These are phyloP conservation scores for Mizuhopecten yessoensis DNA, from an alignment of 1,140 invertebrate species.

Conservation along the genomic window DNA sequence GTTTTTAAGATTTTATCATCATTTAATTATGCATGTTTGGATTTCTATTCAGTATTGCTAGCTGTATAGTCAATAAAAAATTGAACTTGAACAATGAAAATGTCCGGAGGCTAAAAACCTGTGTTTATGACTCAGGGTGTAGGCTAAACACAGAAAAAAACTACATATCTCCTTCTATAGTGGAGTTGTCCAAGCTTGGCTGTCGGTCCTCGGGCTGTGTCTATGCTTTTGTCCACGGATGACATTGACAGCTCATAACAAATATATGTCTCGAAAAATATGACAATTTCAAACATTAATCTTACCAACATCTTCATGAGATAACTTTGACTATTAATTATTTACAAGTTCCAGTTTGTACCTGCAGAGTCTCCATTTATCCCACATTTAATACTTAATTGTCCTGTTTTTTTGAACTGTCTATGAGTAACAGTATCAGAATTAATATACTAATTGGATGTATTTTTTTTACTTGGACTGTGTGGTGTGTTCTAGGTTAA, in stretches of 20 bases:
- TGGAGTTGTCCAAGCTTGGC: background rate
- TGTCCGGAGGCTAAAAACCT: conserved; percentile 1
- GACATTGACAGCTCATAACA: conserved; percentile 29
- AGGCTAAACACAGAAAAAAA: background rate
- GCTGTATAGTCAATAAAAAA: conserved; percentile 11
- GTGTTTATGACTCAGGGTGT: conserved; percentile 25
- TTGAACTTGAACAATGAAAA: conserved; percentile 35
- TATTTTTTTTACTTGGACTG: background rate
- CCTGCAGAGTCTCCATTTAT: background rate
- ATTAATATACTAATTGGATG: background rate
- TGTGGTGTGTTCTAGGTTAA: background rate
- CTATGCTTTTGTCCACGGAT: background rate
- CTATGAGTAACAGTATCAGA: background rate
- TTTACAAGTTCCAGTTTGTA: background rate
- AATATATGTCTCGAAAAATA: conserved; percentile 1
- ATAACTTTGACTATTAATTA: background rate
- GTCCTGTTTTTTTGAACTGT: background rate
- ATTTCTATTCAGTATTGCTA: conserved; percentile 21
- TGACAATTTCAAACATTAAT: conserved; percentile 40
- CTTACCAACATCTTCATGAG: background rate
- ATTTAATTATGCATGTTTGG: conserved; percentile 20
- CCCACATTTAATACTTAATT: background rate
- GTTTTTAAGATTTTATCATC: conserved; percentile 39
- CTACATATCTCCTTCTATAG: background rate
- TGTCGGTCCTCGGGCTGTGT: background rate